A percentile compares a stretch with the other conserved stretches of the same genome.
Conservation (phyloP, 1,140 invertebrate species). For the Pogonognathellus flavescens region DNA sequence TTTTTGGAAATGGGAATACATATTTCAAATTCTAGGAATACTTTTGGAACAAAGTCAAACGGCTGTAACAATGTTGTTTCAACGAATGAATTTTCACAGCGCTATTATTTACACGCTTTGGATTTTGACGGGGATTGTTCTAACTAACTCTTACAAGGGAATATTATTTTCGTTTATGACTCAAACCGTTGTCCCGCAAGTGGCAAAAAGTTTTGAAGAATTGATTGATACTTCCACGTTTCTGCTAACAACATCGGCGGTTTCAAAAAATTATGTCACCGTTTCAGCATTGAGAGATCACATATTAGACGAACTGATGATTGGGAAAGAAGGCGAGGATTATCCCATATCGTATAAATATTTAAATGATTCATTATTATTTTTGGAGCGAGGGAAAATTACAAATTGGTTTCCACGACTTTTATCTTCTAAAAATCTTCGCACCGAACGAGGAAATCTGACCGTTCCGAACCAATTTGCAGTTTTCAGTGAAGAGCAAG, state of each 20-base stretch:
- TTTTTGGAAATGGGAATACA: not conserved
- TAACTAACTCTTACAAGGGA: not conserved
- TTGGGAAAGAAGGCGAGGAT: not conserved
- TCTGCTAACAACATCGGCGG: not conserved
- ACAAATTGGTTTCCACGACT: not conserved
- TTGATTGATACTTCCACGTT: not conserved
- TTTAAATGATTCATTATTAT: not conserved
- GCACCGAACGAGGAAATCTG: not conserved
- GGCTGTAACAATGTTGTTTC: not conserved
- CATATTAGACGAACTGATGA: not conserved
- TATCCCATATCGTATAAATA: not conserved
- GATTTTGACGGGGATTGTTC: not conserved
- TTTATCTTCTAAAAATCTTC: not conserved
- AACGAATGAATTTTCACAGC: not conserved
- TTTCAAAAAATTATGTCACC: too few species aligned
- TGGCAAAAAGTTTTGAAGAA: not conserved
- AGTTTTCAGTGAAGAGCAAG: not conserved
- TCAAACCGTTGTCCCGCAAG: not conserved
- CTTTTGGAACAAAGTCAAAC: not conserved
- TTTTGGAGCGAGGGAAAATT: not conserved
- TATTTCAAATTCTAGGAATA: not conserved
- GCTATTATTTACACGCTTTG: not conserved
- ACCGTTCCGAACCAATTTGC: not conserved
- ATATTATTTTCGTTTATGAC: conserved; percentile 8
- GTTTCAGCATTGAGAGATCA: not conserved